These are phyloP conservation scores for Anas capensis DNA, from an alignment of 2,797 vertebrate genomes.

Conservation along the genomic window DNA sequence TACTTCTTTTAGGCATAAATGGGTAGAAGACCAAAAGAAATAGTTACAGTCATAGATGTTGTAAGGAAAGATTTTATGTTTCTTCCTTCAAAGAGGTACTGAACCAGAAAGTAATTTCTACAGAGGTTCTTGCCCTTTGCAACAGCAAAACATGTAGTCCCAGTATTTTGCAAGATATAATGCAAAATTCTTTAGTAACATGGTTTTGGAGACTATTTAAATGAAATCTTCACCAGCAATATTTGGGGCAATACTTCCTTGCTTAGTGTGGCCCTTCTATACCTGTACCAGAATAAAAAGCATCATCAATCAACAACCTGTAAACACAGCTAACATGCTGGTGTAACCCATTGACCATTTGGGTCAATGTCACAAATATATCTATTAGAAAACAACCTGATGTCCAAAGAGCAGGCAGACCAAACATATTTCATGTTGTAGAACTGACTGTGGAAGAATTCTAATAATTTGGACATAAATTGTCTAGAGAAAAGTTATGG, in stretches of 20 bases:
- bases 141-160: not conserved
- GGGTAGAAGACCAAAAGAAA: not conserved
- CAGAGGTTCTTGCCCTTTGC: not conserved
- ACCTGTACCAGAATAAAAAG: not conserved
- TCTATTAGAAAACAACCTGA: not conserved
- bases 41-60: not conserved
- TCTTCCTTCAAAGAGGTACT: not conserved
- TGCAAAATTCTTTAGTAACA: not conserved
- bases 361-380: not conserved
- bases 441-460: not conserved
- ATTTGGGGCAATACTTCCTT: not conserved
- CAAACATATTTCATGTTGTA: not conserved
- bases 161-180: not conserved
- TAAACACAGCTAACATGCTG: not conserved
- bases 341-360: not conserved
- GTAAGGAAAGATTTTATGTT: not conserved
- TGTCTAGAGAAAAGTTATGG: not conserved
- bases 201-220: not conserved
- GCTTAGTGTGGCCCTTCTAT: not conserved
- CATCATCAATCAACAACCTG: not conserved
- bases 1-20: not conserved
- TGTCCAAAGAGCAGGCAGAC: not conserved
- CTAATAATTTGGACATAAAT: not conserved
- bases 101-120: not conserved
- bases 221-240: not conserved